Conservation (phyloP, 2,888 invertebrate species). For the Gymnocheta viridis region DNA sequence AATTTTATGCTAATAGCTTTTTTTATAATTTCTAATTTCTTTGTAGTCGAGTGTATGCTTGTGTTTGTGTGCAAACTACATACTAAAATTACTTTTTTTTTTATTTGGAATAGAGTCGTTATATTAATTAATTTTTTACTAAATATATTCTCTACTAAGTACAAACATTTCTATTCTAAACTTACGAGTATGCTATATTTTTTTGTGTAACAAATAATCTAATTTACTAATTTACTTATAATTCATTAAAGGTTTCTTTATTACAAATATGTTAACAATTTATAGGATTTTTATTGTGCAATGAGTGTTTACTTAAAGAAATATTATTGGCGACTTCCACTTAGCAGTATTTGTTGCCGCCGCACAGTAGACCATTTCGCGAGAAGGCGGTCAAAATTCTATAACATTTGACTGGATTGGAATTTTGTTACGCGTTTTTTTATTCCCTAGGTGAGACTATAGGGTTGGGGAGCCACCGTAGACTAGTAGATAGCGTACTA, state of each 20-base stretch:
- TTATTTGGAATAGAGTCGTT: constrained; percentile 17
- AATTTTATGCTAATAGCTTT: constrained; percentile 44
- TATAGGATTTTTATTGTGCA: constrained; percentile 27
- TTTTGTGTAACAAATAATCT: constrained; percentile 53
- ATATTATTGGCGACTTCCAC: background rate
- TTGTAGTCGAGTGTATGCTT: background rate
- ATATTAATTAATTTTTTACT: constrained; percentile 1
- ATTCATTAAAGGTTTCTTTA: constrained; percentile 27
- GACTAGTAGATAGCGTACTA: too few species aligned
- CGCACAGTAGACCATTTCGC: too few species aligned
- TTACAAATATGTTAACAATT: constrained; percentile 58
- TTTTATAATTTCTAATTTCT: background rate
- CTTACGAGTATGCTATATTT: constrained; percentile 9
- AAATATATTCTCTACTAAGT: constrained; percentile 47
- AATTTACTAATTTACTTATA: constrained; percentile 33
- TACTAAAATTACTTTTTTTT: constrained; percentile 40
- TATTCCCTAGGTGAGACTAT: too few species aligned
- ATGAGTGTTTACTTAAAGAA: constrained; percentile 26
- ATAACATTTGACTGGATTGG: too few species aligned
- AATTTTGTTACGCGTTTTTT: too few species aligned
- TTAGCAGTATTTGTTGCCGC: too few species aligned
- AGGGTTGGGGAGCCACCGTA: too few species aligned
- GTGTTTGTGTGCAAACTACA: constrained; percentile 20
- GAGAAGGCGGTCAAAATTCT: too few species aligned
- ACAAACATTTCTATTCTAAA: constrained; percentile 48